Evolutionary conservation across 2,888 invertebrate species (phyloP).

Genomic region (Latrodectus hesperus): DNA sequence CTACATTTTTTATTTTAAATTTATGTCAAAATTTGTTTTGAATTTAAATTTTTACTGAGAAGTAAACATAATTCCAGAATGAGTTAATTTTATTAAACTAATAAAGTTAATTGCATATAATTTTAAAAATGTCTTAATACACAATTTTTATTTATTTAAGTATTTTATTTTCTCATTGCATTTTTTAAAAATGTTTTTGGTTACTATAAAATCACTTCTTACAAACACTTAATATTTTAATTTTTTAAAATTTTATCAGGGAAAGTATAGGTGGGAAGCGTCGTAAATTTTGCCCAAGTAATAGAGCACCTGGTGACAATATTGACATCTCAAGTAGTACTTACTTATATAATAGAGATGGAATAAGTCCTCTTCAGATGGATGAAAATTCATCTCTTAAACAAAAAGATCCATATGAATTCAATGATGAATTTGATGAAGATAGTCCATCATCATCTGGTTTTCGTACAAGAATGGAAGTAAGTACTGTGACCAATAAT

Average conservation of each 20-base stretch:
- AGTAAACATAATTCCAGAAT: too few relatives aligned
- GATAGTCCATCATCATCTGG: slow-evolving; percentile 63
- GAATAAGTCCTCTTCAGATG: slow-evolving; percentile 39
- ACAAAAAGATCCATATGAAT: slow-evolving; percentile 81
- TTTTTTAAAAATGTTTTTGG: too few relatives aligned
- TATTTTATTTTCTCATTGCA: too few relatives aligned
- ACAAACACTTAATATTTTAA: neutral
- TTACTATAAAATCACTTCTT: too few relatives aligned
- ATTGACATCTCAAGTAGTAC: slow-evolving; percentile 8
- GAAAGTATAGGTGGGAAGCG: slow-evolving; percentile 41
- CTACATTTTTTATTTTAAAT: too few relatives aligned
- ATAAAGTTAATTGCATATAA: too few relatives aligned
- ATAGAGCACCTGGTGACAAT: neutral
- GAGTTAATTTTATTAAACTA: too few relatives aligned
- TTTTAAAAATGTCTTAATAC: too few relatives aligned
- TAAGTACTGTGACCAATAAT: slow-evolving; percentile 29
- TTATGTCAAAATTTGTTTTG: too few relatives aligned
- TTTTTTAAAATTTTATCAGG: slow-evolving; percentile 7
- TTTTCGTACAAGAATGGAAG: slow-evolving; percentile 61
- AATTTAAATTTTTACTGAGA: too few relatives aligned
- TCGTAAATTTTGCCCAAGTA: slow-evolving; percentile 21
- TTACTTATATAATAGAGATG: slow-evolving; percentile 48
- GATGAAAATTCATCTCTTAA: slow-evolving; percentile 63
- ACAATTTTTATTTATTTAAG: too few relatives aligned
- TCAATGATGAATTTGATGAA: slow-evolving; percentile 79